Conservation (phyloP, 2,797 vertebrate genomes). For the Thripadectes ignobilis region DNA sequence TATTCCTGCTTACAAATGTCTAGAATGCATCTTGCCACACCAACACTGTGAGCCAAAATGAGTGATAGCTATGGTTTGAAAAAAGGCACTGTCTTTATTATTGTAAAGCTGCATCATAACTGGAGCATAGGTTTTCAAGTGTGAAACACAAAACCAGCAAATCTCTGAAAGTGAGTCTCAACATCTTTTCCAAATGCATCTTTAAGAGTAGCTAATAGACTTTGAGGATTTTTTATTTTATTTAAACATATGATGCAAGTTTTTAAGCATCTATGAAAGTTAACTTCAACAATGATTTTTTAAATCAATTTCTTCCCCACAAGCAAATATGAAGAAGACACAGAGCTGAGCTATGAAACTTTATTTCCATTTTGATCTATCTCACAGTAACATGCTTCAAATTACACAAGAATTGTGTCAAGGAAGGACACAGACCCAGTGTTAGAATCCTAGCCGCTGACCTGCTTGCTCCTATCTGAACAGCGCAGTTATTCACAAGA, state of each 20-base stretch:
- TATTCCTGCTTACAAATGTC: neutral
- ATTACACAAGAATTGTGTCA: neutral
- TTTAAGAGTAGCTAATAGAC: neutral
- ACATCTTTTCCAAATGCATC: neutral
- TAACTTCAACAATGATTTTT: neutral
- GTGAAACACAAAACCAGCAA: neutral
- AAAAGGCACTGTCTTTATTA: neutral
- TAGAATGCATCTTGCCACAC: slow-evolving; percentile 5
- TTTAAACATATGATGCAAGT: neutral
- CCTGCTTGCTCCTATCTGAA: slow-evolving; percentile 25
- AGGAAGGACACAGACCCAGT: slow-evolving; percentile 22
- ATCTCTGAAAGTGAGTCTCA: neutral
- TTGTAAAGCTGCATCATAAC: neutral
- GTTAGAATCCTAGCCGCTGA: neutral
- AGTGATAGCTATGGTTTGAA: neutral
- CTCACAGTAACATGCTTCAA: neutral
- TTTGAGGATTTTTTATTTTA: neutral
- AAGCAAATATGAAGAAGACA: neutral
- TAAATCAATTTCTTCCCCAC: neutral
- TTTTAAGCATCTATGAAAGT: neutral
- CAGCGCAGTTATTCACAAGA: slow-evolving; percentile 42
- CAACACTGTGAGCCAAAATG: neutral
- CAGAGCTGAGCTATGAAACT: neutral
- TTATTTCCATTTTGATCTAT: neutral
- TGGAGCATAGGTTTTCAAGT: neutral